phyloP scores from a whole-genome alignment of 2,888 invertebrate species.

The Hesperia comma region DNA sequence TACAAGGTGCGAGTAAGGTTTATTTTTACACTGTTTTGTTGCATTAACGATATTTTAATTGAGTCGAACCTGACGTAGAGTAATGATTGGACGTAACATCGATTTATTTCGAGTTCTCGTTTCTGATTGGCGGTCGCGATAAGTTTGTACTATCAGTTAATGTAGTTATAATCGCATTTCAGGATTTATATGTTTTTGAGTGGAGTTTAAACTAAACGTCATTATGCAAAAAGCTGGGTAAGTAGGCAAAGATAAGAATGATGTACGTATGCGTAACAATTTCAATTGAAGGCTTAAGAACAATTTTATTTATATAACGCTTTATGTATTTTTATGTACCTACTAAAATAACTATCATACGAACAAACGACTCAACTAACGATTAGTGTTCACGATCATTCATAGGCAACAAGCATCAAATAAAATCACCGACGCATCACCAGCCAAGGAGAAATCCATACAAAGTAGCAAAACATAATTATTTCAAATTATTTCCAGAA shows the following conservation, averaged over 20 bases:
- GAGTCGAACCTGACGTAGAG: conserved; percentile 82
- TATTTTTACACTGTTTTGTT: conserved; percentile 59
- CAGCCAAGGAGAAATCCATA: too few relatives aligned
- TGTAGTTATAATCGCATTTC: conserved; percentile 73
- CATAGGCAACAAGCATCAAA: too few relatives aligned
- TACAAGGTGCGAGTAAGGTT: conserved; percentile 57
- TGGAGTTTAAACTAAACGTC: conserved; percentile 34
- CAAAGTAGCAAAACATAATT: too few relatives aligned
- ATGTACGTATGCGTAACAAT: background rate
- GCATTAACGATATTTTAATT: conserved; percentile 84
- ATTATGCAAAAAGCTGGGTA: conserved; percentile 24
- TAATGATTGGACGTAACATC: conserved; percentile 84
- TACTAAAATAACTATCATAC: too few relatives aligned
- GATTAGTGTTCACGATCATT: too few relatives aligned
- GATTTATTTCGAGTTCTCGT: conserved; percentile 83
- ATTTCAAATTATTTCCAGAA: too few relatives aligned
- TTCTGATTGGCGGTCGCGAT: conserved; percentile 82
- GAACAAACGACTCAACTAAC: too few relatives aligned
- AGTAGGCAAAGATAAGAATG: conserved; percentile 5
- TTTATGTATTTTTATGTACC: too few relatives aligned
- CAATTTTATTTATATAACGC: background rate
- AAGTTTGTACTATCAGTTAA: conserved; percentile 80
- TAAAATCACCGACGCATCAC: too few relatives aligned
- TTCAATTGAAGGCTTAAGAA: background rate
- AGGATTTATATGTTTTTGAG: conserved; percentile 34